phyloP scores from a whole-genome alignment of 1,140 invertebrate genomes.

The Holotrichia oblita region DNA sequence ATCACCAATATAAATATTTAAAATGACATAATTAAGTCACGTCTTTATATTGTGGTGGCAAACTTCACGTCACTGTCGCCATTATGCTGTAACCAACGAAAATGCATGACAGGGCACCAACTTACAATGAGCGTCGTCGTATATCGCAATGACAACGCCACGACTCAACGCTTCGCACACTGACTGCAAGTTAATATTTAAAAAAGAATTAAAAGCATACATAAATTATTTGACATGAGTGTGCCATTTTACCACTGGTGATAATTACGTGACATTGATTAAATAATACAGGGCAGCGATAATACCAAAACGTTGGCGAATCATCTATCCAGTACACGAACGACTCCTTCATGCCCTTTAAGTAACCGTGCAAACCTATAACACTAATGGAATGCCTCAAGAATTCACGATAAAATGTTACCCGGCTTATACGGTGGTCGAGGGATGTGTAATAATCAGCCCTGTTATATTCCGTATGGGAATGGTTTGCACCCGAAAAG shows the following conservation, averaged over 20 bases:
- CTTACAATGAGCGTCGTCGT: neutral
- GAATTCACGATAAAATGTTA: slow-evolving; percentile 1
- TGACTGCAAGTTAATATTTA: neutral
- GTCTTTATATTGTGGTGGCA: neutral
- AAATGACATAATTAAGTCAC: slow-evolving; percentile 2
- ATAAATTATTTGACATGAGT: neutral
- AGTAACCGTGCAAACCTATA: slow-evolving; percentile 10
- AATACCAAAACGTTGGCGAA: too few relatives aligned
- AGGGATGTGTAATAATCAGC: neutral
- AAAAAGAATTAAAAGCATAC: neutral
- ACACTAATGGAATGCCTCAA: slow-evolving; percentile 8
- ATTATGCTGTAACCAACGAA: neutral
- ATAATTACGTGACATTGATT: neutral
- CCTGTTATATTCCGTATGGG: neutral
- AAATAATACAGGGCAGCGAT: neutral
- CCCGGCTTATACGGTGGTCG: neutral
- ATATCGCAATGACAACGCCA: neutral
- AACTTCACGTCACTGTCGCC: neutral
- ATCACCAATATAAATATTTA: neutral
- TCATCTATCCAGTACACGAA: too few relatives aligned
- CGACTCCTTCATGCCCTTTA: neutral
- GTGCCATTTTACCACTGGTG: neutral
- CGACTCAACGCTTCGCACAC: neutral
- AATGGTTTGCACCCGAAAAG: neutral
- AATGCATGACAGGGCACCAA: too few relatives aligned